These are phyloP conservation scores for Dasypolia templi DNA, from an alignment of 2,888 invertebrate species.

Conservation along the genomic window DNA sequence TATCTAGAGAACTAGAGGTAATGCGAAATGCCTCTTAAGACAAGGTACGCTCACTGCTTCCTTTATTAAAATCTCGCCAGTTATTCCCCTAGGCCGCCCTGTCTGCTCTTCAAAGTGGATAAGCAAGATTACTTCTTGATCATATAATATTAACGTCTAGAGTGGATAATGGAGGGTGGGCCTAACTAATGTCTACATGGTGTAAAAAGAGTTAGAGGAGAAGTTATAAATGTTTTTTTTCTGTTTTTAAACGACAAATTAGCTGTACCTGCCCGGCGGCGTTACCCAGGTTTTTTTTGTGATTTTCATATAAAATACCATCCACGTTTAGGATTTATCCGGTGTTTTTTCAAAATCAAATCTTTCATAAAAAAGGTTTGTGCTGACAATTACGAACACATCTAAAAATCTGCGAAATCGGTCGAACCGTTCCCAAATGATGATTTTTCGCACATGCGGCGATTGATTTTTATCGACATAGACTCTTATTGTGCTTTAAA, in stretches of 20 bases:
- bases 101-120: slow-evolving; percentile 44
- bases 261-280: no score
- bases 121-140: not conserved
- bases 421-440: not conserved
- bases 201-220: not conserved
- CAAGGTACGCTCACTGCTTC: slow-evolving; percentile 57
- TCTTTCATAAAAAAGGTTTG: not conserved
- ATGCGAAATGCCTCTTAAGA: slow-evolving; percentile 67
- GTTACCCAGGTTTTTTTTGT: no score
- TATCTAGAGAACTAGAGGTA: slow-evolving; percentile 1
- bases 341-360: not conserved
- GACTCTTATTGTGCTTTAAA: not conserved
- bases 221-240: not conserved
- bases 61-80: slow-evolving; percentile 74
- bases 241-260: not conserved
- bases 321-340: no score
- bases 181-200: not conserved
- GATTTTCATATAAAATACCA: no score
- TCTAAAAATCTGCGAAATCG: not conserved
- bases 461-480: not conserved
- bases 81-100: slow-evolving; percentile 61
- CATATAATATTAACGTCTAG: not conserved
- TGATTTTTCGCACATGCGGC: not conserved
- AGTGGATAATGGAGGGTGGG: not conserved
- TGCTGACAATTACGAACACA: not conserved